Evolutionary conservation across 2,113 vertebrate species (phyloP).

Genomic region (Porphyrio hochstetteri): DNA sequence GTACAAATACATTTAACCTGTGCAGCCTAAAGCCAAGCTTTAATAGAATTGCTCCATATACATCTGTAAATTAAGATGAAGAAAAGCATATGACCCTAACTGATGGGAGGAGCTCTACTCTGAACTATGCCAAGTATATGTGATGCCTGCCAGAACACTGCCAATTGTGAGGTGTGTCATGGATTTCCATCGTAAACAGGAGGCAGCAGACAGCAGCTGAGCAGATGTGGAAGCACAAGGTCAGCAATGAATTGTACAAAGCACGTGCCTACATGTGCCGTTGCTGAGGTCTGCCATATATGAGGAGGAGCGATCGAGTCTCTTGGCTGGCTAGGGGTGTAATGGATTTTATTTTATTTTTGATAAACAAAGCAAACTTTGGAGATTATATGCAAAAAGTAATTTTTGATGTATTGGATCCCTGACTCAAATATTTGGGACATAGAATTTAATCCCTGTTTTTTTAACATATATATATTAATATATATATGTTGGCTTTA

Average conservation of each 20-base stretch:
- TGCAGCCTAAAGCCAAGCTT: background rate
- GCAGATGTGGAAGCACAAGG: background rate
- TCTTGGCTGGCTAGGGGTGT: background rate
- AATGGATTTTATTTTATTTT: background rate
- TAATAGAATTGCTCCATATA: background rate
- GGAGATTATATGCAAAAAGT: background rate
- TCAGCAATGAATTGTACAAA: background rate
- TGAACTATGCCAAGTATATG: background rate
- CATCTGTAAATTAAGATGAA: background rate
- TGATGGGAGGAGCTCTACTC: background rate
- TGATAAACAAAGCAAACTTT: background rate
- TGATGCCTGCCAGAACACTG: background rate
- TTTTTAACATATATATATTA: no score
- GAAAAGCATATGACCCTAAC: background rate
- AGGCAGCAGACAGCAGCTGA: background rate
- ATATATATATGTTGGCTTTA: no score
- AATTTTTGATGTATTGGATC: background rate
- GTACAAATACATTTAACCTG: background rate
- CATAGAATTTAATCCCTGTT: background rate
- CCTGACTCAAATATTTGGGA: background rate
- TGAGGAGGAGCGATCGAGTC: background rate
- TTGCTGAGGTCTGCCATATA: background rate
- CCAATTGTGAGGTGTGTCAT: background rate
- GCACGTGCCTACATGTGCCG: background rate
- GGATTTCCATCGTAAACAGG: background rate